Conservation (phyloP, 2,888 invertebrate genomes). For the Morpho achilles region DNA sequence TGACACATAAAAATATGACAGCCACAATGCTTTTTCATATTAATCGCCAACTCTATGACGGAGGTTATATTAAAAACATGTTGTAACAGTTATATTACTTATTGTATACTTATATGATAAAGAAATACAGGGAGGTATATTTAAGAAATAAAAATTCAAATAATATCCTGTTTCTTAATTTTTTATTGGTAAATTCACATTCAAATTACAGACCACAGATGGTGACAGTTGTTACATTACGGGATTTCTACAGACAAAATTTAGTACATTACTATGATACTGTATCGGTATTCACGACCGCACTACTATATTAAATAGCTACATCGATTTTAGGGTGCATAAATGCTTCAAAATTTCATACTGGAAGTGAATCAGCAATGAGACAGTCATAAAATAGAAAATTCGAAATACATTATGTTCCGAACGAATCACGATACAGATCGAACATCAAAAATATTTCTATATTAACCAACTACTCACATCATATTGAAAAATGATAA, state of each 20-base stretch:
- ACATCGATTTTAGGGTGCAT: constrained; percentile 68
- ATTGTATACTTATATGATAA: no score
- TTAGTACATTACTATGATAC: constrained; percentile 69
- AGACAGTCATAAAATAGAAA: constrained; percentile 59
- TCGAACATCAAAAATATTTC: constrained; percentile 73
- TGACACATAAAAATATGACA: no score
- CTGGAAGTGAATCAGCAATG: constrained; percentile 52
- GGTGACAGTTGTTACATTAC: constrained; percentile 70
- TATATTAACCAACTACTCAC: constrained; percentile 69
- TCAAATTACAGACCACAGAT: constrained; percentile 76
- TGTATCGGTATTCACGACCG: constrained; percentile 74
- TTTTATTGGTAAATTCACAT: constrained; percentile 79
- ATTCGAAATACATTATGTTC: constrained; percentile 63
- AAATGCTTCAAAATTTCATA: constrained; percentile 72
- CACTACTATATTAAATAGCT: constrained; percentile 66
- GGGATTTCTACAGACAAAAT: constrained; percentile 72
- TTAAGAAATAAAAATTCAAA: no score
- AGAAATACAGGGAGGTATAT: no score
- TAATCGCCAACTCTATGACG: no score
- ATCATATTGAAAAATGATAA: constrained; percentile 57
- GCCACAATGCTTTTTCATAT: no score
- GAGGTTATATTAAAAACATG: no score
- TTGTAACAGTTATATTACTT: no score
- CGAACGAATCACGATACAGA: constrained; percentile 71
- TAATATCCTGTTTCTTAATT: constrained; percentile 55